These are phyloP conservation scores for Hipposideros armiger DNA, from an alignment of 2,113 vertebrate genomes.

Conservation along the genomic window DNA sequence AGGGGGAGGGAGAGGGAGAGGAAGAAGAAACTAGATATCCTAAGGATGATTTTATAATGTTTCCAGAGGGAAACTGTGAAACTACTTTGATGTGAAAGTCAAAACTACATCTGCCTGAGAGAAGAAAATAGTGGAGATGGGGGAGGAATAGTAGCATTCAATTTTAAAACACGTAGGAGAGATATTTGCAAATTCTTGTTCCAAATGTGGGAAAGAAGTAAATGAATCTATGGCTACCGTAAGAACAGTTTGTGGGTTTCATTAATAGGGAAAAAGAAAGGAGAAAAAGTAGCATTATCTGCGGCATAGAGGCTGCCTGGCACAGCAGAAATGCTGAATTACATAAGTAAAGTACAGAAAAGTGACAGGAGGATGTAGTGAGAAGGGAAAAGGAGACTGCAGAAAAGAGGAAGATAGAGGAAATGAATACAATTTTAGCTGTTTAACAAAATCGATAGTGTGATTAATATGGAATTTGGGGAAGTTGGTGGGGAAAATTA, in stretches of 20 bases:
- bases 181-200: conserved; percentile 15
- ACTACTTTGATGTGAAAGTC: not conserved
- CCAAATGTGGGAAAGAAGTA: not conserved
- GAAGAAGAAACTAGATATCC: not conserved
- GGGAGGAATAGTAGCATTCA: not conserved
- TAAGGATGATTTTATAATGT: not conserved
- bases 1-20: too few species aligned
- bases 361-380: not conserved
- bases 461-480: not conserved
- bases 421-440: not conserved
- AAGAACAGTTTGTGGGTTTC: not conserved
- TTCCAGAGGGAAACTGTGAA: not conserved
- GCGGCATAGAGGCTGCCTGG: not conserved
- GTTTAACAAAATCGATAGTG: not conserved
- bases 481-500: not conserved
- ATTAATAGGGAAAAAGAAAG: not conserved
- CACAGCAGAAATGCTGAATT: not conserved
- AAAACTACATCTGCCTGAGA: not conserved
- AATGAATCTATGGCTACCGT: not conserved
- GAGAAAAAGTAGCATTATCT: not conserved
- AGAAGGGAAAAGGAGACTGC: not conserved
- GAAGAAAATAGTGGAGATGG: not conserved
- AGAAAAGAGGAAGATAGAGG: not conserved
- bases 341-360: not conserved
- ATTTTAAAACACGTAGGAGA: not conserved